Evolutionary conservation across 2,888 invertebrate species (phyloP).

Genomic region (Pammene fasciana): DNA sequence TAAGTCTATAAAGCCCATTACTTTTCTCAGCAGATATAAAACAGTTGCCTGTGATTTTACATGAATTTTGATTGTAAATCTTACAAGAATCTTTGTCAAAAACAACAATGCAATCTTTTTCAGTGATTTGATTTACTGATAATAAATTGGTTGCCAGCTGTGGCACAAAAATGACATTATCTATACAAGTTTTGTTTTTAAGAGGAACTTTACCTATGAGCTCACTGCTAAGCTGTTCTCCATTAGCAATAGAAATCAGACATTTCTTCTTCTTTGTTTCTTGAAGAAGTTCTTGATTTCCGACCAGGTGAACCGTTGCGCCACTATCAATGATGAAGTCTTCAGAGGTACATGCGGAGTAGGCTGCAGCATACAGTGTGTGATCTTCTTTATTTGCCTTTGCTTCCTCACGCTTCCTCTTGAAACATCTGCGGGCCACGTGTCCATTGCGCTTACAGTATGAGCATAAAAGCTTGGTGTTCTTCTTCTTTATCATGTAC

Average conservation of each 20-base stretch:
- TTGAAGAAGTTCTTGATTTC: neutral
- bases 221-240: neutral
- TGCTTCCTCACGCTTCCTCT: constrained; percentile 17
- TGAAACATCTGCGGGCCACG: neutral
- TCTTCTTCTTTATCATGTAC: neutral
- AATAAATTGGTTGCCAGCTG: constrained; percentile 2
- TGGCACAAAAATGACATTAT: constrained; percentile 10
- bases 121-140: constrained; percentile 10
- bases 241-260: constrained; percentile 1
- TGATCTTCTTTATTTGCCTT: neutral
- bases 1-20: constrained; percentile 28
- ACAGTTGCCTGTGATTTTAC: constrained; percentile 23
- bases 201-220: constrained; percentile 2
- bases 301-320: no score
- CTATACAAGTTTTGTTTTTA: neutral
- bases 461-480: neutral
- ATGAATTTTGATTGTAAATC: neutral
- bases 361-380: constrained; percentile 16
- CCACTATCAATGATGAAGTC: constrained; percentile 11
- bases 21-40: constrained; percentile 21
- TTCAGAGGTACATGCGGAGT: neutral
- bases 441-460: neutral
- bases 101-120: constrained; percentile 23
- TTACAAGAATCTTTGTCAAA: constrained; percentile 16
- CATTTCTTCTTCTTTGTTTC: neutral